Conservation (phyloP, 2,888 invertebrate species). For the Apamea monoglypha region DNA sequence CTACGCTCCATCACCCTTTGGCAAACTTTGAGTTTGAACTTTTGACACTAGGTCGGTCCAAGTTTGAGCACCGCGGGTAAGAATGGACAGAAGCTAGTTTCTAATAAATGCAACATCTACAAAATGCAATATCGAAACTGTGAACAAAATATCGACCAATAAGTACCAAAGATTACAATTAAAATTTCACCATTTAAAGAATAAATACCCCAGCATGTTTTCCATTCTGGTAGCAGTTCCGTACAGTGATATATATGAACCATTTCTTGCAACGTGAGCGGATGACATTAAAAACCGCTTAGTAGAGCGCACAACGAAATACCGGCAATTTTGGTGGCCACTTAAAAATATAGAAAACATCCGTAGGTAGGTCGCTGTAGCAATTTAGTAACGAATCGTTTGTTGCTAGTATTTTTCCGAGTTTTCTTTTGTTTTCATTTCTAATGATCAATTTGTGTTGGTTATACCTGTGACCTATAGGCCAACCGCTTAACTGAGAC, state of each 20-base stretch:
- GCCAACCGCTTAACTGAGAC: too few relatives aligned
- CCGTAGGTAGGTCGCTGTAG: conserved; percentile 38
- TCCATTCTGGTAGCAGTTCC: conserved; percentile 65
- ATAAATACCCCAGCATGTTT: conserved; percentile 60
- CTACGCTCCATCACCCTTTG: too few relatives aligned
- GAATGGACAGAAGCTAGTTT: too few relatives aligned
- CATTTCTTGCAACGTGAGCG: conserved; percentile 77
- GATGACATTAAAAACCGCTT: conserved; percentile 87
- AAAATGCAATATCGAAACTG: not conserved
- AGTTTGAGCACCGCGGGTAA: too few relatives aligned
- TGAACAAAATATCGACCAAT: conserved; percentile 23
- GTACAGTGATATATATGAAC: conserved; percentile 75
- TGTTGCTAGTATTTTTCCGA: conserved; percentile 18
- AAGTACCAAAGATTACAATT: not conserved
- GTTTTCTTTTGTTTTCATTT: conserved; percentile 26
- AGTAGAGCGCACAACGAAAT: conserved; percentile 76
- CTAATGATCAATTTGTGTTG: too few relatives aligned
- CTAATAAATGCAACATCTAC: not conserved
- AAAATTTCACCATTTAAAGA: conserved; percentile 34
- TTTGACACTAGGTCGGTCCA: too few relatives aligned
- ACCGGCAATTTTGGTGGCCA: conserved; percentile 72
- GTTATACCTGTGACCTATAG: not conserved
- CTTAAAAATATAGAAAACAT: conserved; percentile 70
- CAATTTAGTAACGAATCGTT: conserved; percentile 46
- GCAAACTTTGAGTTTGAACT: too few relatives aligned